Percentiles rank a stretch among this genome's conserved stretches.
phyloP scores from a whole-genome alignment of 2,888 invertebrate genomes.

The Dryobota labecula region DNA sequence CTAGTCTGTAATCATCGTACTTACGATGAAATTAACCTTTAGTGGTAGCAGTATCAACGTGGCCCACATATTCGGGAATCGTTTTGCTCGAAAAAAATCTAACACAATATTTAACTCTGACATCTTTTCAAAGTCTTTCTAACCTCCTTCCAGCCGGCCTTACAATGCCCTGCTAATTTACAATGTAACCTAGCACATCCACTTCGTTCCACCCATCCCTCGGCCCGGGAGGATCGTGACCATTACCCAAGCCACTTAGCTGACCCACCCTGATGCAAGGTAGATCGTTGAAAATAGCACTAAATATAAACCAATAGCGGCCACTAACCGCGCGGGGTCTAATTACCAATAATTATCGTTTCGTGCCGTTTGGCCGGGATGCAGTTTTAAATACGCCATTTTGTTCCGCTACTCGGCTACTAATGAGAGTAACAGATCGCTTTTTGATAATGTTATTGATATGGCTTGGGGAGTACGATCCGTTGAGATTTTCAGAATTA shows the following conservation, averaged over 20 bases:
- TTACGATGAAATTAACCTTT: not conserved
- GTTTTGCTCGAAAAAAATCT: not conserved
- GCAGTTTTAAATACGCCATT: conserved; percentile 87
- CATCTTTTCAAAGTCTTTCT: not conserved
- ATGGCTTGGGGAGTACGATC: conserved; percentile 67
- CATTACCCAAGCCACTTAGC: conserved; percentile 56
- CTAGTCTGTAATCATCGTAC: not conserved
- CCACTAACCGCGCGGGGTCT: conserved; percentile 80
- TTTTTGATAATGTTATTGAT: conserved; percentile 86
- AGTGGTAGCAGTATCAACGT: not conserved
- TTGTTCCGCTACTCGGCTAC: conserved; percentile 76
- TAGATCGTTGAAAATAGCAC: conserved; percentile 69
- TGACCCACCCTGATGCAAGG: conserved; percentile 58
- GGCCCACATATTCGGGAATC: not conserved
- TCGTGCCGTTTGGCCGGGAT: conserved; percentile 76
- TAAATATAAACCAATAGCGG: conserved; percentile 76
- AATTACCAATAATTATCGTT: conserved; percentile 86
- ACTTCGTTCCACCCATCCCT: conserved; percentile 34
- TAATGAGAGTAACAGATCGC: conserved; percentile 85
- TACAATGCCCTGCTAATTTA: not conserved
- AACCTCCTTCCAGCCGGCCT: not conserved
- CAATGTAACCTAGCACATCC: not conserved
- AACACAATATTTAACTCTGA: too few relatives aligned
- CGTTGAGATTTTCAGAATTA: conserved; percentile 62
- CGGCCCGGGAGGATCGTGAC: conserved; percentile 28